These are phyloP conservation scores for Fragum fragum DNA, from an alignment of 2,888 invertebrate species.

Conservation along the genomic window DNA sequence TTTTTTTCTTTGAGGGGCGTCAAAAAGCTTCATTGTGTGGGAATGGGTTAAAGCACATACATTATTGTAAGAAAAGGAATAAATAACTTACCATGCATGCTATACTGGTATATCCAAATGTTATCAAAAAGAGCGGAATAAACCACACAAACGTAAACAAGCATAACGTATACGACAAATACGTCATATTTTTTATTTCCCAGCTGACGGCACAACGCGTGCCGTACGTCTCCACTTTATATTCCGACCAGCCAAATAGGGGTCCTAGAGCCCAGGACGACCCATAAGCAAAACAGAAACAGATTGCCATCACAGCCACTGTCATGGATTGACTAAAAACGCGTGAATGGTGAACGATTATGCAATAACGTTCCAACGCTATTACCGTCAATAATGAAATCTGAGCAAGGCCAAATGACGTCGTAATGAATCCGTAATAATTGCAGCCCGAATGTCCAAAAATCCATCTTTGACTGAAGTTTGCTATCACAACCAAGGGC, in stretches of 20 bases:
- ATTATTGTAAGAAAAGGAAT: background rate
- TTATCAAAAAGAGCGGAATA: conserved; percentile 43
- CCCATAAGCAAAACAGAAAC: conserved; percentile 38
- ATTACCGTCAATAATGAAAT: conserved; percentile 47
- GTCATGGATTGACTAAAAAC: conserved; percentile 26
- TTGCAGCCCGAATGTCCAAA: conserved; percentile 44
- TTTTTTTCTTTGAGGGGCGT: too few relatives aligned
- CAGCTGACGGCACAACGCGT: conserved; percentile 54
- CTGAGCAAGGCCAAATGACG: conserved; percentile 45
- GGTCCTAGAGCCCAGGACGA: conserved; percentile 46
- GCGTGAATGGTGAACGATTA: conserved; percentile 40
- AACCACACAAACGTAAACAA: conserved; percentile 50
- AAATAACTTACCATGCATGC: conserved; percentile 41
- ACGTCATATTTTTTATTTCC: conserved; percentile 16
- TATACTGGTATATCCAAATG: conserved; percentile 51
- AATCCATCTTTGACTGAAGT: conserved; percentile 41
- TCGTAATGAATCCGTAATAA: conserved; percentile 49
- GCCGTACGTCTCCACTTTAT: conserved; percentile 35
- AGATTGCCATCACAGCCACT: conserved; percentile 14
- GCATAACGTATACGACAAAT: conserved; percentile 44
- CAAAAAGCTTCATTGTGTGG: too few relatives aligned
- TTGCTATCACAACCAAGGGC: conserved; percentile 39
- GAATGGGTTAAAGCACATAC: too few relatives aligned
- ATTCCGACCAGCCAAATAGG: conserved; percentile 52
- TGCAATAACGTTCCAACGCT: conserved; percentile 47